Evolutionary conservation across 2,888 invertebrate species (phyloP).

Genomic region (Meta bourneti): DNA sequence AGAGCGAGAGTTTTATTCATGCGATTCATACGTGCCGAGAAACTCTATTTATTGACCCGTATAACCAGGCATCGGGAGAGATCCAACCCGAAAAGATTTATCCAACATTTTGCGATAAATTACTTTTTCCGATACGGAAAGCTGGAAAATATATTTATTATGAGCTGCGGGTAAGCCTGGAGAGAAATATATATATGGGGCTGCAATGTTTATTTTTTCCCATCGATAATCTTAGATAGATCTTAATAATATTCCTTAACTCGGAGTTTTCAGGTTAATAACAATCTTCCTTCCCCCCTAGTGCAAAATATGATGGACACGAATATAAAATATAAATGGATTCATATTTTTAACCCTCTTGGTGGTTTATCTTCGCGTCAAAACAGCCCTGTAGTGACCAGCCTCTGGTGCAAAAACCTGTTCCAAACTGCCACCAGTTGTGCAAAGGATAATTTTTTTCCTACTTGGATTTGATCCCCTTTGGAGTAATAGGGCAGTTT

Average conservation of each 20-base stretch:
- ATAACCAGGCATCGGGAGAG: neutral
- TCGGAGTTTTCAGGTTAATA: neutral
- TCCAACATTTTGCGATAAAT: constrained; percentile 1
- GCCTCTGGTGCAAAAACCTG: too few relatives aligned
- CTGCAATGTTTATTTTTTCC: neutral
- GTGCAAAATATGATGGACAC: neutral
- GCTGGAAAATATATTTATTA: neutral
- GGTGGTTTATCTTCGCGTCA: too few relatives aligned
- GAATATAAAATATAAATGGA: neutral
- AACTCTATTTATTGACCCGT: neutral
- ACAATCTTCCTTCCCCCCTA: neutral
- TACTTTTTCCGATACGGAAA: neutral
- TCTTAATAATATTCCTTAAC: neutral
- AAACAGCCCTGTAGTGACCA: too few relatives aligned
- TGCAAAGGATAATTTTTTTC: too few relatives aligned
- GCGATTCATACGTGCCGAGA: neutral
- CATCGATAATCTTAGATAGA: neutral
- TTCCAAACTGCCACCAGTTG: too few relatives aligned
- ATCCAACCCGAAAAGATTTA: neutral
- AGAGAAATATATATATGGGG: neutral
- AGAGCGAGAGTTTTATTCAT: neutral
- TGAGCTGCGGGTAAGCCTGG: neutral
- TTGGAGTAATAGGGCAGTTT: too few relatives aligned
- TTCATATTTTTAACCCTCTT: too few relatives aligned
- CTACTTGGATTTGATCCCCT: too few relatives aligned